Conservation (phyloP, 2,113 vertebrate genomes). For the Cathartes aura region DNA sequence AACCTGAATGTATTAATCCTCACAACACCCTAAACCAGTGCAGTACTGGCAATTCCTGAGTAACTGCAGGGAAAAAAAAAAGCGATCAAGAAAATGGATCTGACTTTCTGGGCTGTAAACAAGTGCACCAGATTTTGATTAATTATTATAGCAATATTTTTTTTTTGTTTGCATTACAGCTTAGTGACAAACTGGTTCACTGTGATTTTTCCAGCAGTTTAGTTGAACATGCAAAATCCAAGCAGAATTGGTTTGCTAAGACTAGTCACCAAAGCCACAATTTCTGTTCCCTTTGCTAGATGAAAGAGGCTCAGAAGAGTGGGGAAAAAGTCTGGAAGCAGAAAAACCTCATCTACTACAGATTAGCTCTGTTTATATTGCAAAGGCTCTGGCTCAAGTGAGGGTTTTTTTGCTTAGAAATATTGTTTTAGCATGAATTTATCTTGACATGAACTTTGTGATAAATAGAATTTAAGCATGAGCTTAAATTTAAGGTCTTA, state of each 20-base stretch:
- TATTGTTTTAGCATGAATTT: slow-evolving; percentile 23
- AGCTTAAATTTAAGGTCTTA: slow-evolving; percentile 57
- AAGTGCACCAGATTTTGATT: neutral
- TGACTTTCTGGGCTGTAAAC: neutral
- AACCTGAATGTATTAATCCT: neutral
- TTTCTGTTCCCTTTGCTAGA: neutral
- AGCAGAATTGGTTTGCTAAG: neutral
- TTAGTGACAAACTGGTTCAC: neutral
- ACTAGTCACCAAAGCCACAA: neutral
- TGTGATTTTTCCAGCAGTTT: neutral
- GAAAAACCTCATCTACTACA: slow-evolving; percentile 12
- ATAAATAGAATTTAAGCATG: slow-evolving; percentile 17
- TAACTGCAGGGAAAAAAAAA: neutral
- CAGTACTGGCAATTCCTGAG: neutral
- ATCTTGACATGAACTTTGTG: slow-evolving; percentile 25
- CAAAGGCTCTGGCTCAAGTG: slow-evolving; percentile 21
- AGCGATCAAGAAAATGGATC: neutral
- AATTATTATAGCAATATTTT: neutral
- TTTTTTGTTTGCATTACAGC: neutral
- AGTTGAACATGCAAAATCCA: neutral
- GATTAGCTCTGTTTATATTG: slow-evolving; percentile 51
- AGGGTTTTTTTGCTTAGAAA: neutral
- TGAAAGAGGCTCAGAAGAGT: neutral
- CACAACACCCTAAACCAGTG: neutral
- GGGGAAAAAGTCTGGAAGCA: neutral